phyloP scores from a whole-genome alignment of 2,113 vertebrate species.

The Channa maculata region DNA sequence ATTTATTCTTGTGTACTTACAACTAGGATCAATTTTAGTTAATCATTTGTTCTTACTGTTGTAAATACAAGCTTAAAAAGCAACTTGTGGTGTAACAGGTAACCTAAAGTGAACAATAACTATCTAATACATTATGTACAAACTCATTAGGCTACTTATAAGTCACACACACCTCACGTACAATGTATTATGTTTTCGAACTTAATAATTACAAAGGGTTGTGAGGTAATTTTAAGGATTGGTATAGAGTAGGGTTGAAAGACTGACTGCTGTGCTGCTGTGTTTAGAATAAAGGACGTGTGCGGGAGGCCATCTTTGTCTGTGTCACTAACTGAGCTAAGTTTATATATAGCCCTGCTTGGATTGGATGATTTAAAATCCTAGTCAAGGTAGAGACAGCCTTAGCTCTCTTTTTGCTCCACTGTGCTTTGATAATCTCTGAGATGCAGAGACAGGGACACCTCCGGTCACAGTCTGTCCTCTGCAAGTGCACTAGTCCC shows the following conservation, averaged over 20 bases:
- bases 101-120: no score
- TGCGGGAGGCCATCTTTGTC: slow-evolving; percentile 38
- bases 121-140: no score
- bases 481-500: slow-evolving; percentile 37
- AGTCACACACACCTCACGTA: no score
- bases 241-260: slow-evolving; percentile 18
- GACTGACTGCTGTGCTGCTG: slow-evolving; percentile 6
- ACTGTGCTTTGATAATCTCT: slow-evolving; percentile 33
- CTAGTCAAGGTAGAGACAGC: slow-evolving; percentile 30
- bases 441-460: slow-evolving; percentile 44
- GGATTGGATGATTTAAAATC: slow-evolving; percentile 34
- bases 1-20: not conserved
- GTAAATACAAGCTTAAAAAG: no score
- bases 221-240: no score
- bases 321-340: slow-evolving; percentile 53
- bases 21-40: not conserved
- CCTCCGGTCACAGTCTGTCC: slow-evolving; percentile 31
- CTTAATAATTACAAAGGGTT: no score
- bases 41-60: not conserved
- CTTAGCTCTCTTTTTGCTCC: slow-evolving; percentile 17
- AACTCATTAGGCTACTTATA: no score
- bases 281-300: slow-evolving; percentile 38
- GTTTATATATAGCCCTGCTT: slow-evolving; percentile 61
- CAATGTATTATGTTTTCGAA: no score
- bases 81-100: no score